Base-by-base conservation (phyloP, 2,113 vertebrate genomes). In the Mus musculus region DNA sequence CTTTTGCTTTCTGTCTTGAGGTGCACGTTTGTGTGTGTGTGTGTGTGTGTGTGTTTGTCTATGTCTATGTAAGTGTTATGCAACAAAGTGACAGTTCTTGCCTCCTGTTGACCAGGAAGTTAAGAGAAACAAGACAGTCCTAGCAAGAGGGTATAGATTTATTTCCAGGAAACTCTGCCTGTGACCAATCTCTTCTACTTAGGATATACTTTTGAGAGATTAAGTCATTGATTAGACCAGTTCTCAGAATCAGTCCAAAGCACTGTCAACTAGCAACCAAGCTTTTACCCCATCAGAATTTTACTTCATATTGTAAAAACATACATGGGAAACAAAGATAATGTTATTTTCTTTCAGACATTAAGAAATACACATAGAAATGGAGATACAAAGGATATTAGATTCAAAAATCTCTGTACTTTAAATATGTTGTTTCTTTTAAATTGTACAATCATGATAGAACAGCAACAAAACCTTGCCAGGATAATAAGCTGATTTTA, bases 281-380 rank as follows among this genome's bases (percentile, higher is more conserved):
- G 16, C 7, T 46, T 13, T 52, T 54, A 87, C 36, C 11, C 71
- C 20, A 54, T 36, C 3, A 36, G 17, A 11, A 3, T 54, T 87
- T 36, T 52, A 71, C 30, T 87, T 71, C 10, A 71, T 36, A 52
- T n/a, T 0, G 71, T 26, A 91, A 88, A 1, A 84, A 36, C 75
- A 11, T 75, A 4, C 0, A 52, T 30, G 87, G 30, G 73, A 75
- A 81, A 69, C 30, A 54, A 33, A 65, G 67, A 87, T 33, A 54
- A 5, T 17, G 81, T 71, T 14, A 13, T 77, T 54, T 19, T 63
- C 4, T 85, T 4, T 46, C 4, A 75, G 24, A 88, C 82, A 46
- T 19, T 72, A 93, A 91, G n/a, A 63, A 96, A 46, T 93, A 61
- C 6, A 30, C 33, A 72, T 30, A 89, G 26, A 72, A 81, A 72